Conservation (phyloP, 2,888 invertebrate genomes). For the Dasysyrphus tricinctus region DNA sequence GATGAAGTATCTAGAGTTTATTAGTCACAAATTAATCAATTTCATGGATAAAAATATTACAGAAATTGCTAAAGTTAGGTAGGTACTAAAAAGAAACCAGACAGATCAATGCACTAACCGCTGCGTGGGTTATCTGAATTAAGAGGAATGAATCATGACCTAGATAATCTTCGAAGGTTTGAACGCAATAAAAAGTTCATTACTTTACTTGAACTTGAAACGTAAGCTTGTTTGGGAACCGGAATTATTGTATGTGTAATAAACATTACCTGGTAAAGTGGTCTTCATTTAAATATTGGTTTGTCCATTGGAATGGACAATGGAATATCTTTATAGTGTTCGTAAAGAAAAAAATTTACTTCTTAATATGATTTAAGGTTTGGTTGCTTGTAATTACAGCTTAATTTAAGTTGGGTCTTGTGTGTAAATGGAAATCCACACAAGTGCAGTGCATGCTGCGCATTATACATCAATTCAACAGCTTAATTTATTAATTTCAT, state of each 20-base stretch:
- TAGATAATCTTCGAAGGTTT: slow-evolving; percentile 22
- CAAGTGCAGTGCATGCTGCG: no score
- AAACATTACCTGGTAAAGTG: slow-evolving; percentile 17
- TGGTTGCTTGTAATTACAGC: no score
- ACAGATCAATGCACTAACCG: neutral
- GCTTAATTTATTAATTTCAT: no score
- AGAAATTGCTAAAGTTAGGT: no score
- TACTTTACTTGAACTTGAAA: slow-evolving; percentile 45
- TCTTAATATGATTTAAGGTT: no score
- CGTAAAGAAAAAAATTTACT: no score
- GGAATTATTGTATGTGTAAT: slow-evolving; percentile 4
- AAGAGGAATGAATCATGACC: slow-evolving; percentile 43
- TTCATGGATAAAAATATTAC: slow-evolving; percentile 6
- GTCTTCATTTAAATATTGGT: slow-evolving; percentile 1
- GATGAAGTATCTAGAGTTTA: neutral
- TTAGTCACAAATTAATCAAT: neutral
- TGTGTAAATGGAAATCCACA: no score
- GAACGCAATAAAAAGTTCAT: slow-evolving; percentile 4
- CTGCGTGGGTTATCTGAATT: neutral
- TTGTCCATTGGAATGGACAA: neutral
- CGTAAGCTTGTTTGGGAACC: slow-evolving; percentile 20
- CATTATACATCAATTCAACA: no score
- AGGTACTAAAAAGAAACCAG: neutral
- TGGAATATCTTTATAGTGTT: no score
- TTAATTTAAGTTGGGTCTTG: no score